Conservation (phyloP, 2,888 invertebrate genomes). For the Fissipunctia ypsillon region DNA sequence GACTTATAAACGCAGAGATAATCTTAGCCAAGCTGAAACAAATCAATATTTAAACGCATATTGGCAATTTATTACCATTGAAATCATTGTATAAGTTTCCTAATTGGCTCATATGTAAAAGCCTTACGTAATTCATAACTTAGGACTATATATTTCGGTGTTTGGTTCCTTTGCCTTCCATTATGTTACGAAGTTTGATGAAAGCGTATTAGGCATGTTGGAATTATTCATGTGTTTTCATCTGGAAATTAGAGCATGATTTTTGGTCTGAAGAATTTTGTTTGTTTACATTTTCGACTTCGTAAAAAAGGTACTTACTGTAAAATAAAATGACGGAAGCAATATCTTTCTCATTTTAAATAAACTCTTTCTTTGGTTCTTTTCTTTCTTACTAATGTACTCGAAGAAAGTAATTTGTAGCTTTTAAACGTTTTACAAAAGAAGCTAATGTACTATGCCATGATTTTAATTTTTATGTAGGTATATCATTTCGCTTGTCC, state of each 20-base stretch:
- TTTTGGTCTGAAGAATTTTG: slow-evolving; percentile 17
- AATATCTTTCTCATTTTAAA: neutral
- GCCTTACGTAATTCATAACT: slow-evolving; percentile 47
- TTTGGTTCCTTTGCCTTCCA: slow-evolving; percentile 24
- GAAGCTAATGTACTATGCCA: neutral
- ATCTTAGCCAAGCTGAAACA: neutral
- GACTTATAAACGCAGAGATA: neutral
- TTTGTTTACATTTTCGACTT: slow-evolving; percentile 18
- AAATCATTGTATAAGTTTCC: slow-evolving; percentile 39
- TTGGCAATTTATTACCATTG: slow-evolving; percentile 27
- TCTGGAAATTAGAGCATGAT: slow-evolving; percentile 44
- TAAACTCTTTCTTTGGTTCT: neutral
- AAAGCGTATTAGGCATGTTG: slow-evolving; percentile 43
- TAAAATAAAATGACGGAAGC: neutral
- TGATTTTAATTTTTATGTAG: neutral
- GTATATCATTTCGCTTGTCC: no score
- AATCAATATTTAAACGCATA: slow-evolving; percentile 18
- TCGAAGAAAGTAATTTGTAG: slow-evolving; percentile 1
- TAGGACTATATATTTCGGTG: slow-evolving; percentile 40
- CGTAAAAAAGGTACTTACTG: neutral
- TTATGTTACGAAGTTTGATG: slow-evolving; percentile 45
- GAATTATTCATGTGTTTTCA: slow-evolving; percentile 53
- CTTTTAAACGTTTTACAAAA: slow-evolving; percentile 11
- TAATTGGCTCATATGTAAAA: slow-evolving; percentile 56
- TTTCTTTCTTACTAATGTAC: neutral